Percentiles rank a stretch among this genome's conserved stretches.
phyloP scores from a whole-genome alignment of 2,797 vertebrate species.

The Pseudotriccus pelzelni region DNA sequence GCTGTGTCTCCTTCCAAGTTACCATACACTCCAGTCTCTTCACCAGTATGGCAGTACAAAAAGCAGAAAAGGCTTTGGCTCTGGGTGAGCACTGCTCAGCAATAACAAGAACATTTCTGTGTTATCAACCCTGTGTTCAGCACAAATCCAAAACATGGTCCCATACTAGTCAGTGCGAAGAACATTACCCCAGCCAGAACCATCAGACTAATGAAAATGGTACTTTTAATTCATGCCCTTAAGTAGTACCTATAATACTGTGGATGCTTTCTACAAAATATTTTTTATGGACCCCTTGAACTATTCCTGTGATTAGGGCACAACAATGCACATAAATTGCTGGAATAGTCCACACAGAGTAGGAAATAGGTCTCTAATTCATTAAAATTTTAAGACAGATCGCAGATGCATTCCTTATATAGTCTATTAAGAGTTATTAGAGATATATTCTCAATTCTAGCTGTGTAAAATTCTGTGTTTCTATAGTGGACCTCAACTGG shows the following conservation, averaged over 20 bases:
- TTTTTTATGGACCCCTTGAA: neutral
- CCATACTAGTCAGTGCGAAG: neutral
- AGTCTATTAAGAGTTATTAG: neutral
- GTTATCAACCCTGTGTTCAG: neutral
- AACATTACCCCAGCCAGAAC: neutral
- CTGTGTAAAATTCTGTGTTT: neutral
- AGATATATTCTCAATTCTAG: neutral
- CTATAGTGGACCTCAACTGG: neutral
- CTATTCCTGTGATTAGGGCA: neutral
- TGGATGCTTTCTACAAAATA: neutral
- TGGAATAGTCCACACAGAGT: neutral
- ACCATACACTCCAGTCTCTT: too few species aligned
- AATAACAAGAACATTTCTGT: neutral
- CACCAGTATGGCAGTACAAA: fast-evolving
- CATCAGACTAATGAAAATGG: neutral
- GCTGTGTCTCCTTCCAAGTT: fast-evolving
- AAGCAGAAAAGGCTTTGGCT: neutral
- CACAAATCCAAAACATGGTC: neutral
- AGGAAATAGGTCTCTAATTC: neutral
- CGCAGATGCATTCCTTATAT: neutral
- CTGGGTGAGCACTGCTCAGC: neutral
- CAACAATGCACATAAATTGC: neutral
- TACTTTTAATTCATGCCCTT: neutral
- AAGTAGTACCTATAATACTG: neutral
- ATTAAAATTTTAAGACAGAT: neutral